Percentiles rank a stretch among this genome's conserved stretches.
These are phyloP conservation scores for Corythucha ciliata DNA, from an alignment of 2,888 invertebrate species.

Conservation along the genomic window DNA sequence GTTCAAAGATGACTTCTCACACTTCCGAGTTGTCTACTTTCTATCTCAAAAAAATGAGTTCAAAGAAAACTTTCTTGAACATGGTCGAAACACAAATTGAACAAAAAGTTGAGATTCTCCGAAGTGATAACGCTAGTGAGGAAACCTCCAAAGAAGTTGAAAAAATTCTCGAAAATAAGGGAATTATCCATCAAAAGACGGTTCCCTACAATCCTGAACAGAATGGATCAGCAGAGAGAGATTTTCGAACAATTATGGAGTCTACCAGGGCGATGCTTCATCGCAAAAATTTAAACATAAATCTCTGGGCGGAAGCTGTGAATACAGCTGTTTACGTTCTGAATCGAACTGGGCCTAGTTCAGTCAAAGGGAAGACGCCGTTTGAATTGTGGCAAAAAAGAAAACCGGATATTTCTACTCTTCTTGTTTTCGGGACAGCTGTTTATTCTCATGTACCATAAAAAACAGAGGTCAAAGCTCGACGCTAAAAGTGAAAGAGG, in stretches of 20 bases:
- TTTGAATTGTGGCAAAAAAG: constrained; percentile 9
- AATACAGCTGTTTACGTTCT: constrained; percentile 3
- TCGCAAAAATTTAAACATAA: constrained; percentile 15
- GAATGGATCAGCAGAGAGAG: constrained; percentile 29
- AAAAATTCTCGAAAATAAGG: too few relatives aligned
- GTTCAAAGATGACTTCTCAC: constrained; percentile 37
- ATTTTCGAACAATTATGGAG: constrained; percentile 31
- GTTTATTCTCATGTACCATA: too few relatives aligned
- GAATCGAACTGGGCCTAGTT: constrained; percentile 11
- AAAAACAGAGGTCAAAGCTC: too few relatives aligned
- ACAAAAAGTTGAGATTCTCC: constrained; percentile 36
- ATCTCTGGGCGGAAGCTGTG: constrained; percentile 13
- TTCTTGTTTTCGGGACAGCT: too few relatives aligned
- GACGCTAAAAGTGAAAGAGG: too few relatives aligned
- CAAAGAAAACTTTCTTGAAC: constrained; percentile 3
- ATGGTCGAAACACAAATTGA: constrained; percentile 33
- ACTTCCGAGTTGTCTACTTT: constrained; percentile 36
- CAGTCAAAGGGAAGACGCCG: constrained; percentile 9
- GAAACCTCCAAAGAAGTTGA: constrained; percentile 33
- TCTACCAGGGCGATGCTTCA: constrained; percentile 28
- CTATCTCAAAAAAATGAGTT: constrained; percentile 30
- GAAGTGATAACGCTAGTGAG: constrained; percentile 38
- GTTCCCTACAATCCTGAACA: constrained; percentile 29
- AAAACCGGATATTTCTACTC: too few relatives aligned
- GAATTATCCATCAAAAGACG: too few relatives aligned